Conservation (phyloP, 2,113 vertebrate genomes). For the Plecotus auritus region DNA sequence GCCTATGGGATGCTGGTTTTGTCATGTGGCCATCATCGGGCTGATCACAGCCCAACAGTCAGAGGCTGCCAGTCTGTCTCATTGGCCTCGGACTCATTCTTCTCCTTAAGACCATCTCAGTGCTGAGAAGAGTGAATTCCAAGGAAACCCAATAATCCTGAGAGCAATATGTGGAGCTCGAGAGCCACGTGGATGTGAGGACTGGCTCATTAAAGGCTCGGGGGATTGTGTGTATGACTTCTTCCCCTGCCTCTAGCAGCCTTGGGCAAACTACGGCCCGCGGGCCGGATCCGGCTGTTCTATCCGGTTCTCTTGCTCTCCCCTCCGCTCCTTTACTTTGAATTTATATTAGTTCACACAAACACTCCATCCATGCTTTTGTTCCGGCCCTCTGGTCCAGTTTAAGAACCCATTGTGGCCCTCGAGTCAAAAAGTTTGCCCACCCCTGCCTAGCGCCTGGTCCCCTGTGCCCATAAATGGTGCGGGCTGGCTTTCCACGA, state of each 20-base stretch:
- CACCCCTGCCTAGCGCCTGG: no score
- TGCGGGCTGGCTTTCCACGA: constrained; percentile 80
- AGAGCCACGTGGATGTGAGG: constrained; percentile 53
- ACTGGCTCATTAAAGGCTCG: constrained; percentile 71
- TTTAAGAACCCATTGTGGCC: no score
- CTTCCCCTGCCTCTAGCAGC: constrained; percentile 27
- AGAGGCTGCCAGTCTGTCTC: not conserved
- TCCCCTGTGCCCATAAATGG: constrained; percentile 79
- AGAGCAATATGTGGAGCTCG: constrained; percentile 62
- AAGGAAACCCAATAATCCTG: constrained; percentile 77
- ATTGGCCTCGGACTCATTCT: constrained; percentile 50
- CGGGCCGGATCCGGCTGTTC: no score
- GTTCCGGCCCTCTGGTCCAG: no score
- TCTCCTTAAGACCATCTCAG: constrained; percentile 36
- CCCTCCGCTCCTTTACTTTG: no score
- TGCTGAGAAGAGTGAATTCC: constrained; percentile 48
- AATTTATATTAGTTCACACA: no score
- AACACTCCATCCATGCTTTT: no score
- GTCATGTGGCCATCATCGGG: not conserved
- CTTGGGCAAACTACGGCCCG: no score
- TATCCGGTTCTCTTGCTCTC: no score
- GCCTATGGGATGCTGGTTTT: not conserved
- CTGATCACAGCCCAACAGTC: not conserved
- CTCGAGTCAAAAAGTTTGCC: no score
- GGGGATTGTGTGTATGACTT: constrained; percentile 69